These are phyloP conservation scores for Papilio dardanus DNA, from an alignment of 1,140 invertebrate species.

Conservation along the genomic window DNA sequence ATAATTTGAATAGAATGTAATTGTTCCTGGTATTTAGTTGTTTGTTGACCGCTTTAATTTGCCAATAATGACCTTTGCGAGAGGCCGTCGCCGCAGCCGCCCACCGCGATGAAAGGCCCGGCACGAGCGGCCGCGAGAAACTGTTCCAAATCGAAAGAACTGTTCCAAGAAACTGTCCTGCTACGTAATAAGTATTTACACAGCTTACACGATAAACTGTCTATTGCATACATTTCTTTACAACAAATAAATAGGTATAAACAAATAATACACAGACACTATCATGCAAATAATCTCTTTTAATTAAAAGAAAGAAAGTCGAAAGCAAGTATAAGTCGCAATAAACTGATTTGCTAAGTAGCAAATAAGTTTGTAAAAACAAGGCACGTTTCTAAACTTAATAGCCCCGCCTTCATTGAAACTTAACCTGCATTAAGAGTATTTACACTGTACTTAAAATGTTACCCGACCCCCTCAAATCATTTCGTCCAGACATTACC, in stretches of 20 bases:
- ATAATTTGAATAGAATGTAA: slow-evolving; percentile 31
- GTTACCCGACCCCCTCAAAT: slow-evolving; percentile 21
- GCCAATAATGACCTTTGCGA: slow-evolving; percentile 51
- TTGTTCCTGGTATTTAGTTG: slow-evolving; percentile 43
- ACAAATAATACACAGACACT: not conserved
- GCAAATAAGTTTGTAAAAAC: too few species aligned
- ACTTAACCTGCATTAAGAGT: slow-evolving; percentile 8
- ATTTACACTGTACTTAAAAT: slow-evolving; percentile 7
- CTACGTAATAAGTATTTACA: slow-evolving; percentile 66
- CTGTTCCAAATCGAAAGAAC: slow-evolving; percentile 59
- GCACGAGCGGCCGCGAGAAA: slow-evolving; percentile 45
- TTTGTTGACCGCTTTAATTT: slow-evolving; percentile 41
- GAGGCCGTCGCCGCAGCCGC: slow-evolving; percentile 45
- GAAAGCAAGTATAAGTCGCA: too few species aligned
- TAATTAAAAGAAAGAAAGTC: not conserved
- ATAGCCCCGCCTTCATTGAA: not conserved
- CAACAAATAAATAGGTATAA: slow-evolving; percentile 1
- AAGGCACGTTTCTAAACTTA: too few species aligned
- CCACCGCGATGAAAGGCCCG: slow-evolving; percentile 47
- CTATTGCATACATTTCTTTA: not conserved
- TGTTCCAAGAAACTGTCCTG: slow-evolving; percentile 60
- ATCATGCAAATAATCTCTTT: not conserved
- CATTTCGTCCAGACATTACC: slow-evolving; percentile 47
- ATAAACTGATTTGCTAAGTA: too few species aligned
- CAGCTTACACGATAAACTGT: slow-evolving; percentile 49